Evolutionary conservation across 2,113 vertebrate species (phyloP), one percentile per base, ranked within the genome.

Genomic region (Herpetotheres cachinnans): DNA sequence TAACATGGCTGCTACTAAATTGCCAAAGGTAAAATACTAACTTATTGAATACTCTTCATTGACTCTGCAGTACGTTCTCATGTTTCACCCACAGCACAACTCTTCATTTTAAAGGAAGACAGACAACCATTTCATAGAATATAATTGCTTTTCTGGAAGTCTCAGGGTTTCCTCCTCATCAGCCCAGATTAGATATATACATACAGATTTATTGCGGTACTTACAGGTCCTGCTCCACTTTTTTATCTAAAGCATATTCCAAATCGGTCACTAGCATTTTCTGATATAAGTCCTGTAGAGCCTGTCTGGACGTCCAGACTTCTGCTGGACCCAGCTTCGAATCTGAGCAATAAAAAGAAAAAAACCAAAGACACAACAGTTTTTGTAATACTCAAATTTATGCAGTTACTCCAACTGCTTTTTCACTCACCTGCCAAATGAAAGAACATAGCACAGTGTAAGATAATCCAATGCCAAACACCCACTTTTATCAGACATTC

Each of bases 171-270:
- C 72, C 83, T 96, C 79, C 58, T 86, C 58, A 88, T 69, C 95
- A 61, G 56, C 40, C 59, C 30, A 88, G 25, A 82, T 36, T 36
- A 90, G 9, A 61, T 6, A 67, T 1, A 69, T 13, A 67, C 3
- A 69, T 15, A 59, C 6, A 46, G 54, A 55, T 86, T 55, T 85
- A 70, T 16, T 66, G 59, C 82, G 82, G 92, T 98, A 97, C 99
- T 99, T 98, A 99, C 99, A 99, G 99, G 97, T 99, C 99, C 91
- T 99, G 99, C 97, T 99, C 99, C 98, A 99, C 99, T 98, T 99
- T 99, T 98, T 99, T 99, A 98, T 99, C 99, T 98, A 99, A 98
- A 96, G 99, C 99, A 34, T 99, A 99, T 96, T 99, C 99, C 98
- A 99, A 98, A 97, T 99, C 99, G 3, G 99, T 99, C 90, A 99